A percentile compares a stretch with the other conserved stretches of the same genome.
Evolutionary conservation across 1,140 invertebrate genomes (phyloP).

Genomic region (Macrocentrus cingulum): DNA sequence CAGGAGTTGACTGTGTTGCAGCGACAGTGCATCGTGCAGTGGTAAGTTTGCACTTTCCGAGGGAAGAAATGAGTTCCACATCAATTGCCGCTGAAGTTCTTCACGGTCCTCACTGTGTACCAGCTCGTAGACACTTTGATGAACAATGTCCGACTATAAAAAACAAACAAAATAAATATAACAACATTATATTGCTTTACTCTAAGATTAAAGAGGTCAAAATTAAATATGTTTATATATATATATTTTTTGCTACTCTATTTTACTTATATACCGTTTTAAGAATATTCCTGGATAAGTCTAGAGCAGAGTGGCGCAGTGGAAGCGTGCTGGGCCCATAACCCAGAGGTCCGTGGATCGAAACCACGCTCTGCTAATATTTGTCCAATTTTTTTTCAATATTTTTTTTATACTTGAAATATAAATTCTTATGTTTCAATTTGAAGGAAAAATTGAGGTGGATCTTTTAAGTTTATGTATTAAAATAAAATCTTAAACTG

Average conservation of each 20-base stretch:
- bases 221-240: no score
- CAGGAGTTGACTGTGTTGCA: constrained; percentile 84
- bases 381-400: constrained; percentile 30
- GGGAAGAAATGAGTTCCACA: constrained; percentile 94
- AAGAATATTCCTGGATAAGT: no score
- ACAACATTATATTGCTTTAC: no score
- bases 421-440: no score
- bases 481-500: no score
- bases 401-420: background rate
- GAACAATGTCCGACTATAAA: constrained; percentile 96
- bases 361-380: constrained; percentile 89
- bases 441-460: no score
- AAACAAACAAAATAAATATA: constrained; percentile 22
- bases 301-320: constrained; percentile 91
- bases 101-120: constrained; percentile 98
- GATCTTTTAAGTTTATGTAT: no score
- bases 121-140: constrained; percentile 97
- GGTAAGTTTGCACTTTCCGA: constrained; percentile 76
- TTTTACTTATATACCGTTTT: no score
- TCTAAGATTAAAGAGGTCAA: no score
- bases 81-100: constrained; percentile 92
- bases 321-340: constrained; percentile 98
- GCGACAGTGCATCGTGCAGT: constrained; percentile 79
- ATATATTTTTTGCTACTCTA: no score
- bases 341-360: constrained; percentile 96